These are phyloP conservation scores for Acanthosoma haemorrhoidale DNA, from an alignment of 2,888 invertebrate genomes.

Conservation along the genomic window DNA sequence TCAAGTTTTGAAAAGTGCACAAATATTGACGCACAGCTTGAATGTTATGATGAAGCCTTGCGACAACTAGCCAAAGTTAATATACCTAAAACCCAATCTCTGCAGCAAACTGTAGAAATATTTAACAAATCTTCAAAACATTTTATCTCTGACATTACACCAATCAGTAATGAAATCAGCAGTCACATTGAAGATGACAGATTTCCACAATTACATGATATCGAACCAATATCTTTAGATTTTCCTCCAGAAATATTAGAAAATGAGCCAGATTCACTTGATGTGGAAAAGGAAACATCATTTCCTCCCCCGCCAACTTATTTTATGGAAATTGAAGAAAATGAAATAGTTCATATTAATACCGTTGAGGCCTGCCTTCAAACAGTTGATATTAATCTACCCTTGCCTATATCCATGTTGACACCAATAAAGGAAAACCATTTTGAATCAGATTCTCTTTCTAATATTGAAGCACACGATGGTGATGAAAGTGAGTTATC, in stretches of 20 bases:
- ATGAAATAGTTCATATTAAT: constrained; percentile 34
- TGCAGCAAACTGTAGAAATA: background rate
- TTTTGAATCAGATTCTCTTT: constrained; percentile 36
- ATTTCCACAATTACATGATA: constrained; percentile 18
- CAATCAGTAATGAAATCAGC: background rate
- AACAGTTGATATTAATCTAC: constrained; percentile 28
- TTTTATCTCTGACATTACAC: background rate
- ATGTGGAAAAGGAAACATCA: constrained; percentile 29
- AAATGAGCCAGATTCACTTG: constrained; percentile 34
- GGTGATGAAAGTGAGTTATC: constrained; percentile 32
- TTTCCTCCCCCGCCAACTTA: constrained; percentile 39
- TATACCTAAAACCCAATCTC: constrained; percentile 20
- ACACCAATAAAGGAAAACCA: constrained; percentile 39
- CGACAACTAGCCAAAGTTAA: constrained; percentile 42
- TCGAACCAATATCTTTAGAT: constrained; percentile 23
- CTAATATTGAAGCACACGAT: constrained; percentile 29
- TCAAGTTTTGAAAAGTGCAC: constrained; percentile 36
- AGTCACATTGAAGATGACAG: constrained; percentile 7
- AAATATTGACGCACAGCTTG: constrained; percentile 42
- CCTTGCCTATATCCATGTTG: constrained; percentile 37
- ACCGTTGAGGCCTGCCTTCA: constrained; percentile 31
- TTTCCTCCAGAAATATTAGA: constrained; percentile 28
- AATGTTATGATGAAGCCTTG: constrained; percentile 44
- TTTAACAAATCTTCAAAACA: background rate
- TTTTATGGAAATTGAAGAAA: constrained; percentile 37